Evolutionary conservation across 2,888 invertebrate species (phyloP).

Genomic region (Drosophila sordidula): DNA sequence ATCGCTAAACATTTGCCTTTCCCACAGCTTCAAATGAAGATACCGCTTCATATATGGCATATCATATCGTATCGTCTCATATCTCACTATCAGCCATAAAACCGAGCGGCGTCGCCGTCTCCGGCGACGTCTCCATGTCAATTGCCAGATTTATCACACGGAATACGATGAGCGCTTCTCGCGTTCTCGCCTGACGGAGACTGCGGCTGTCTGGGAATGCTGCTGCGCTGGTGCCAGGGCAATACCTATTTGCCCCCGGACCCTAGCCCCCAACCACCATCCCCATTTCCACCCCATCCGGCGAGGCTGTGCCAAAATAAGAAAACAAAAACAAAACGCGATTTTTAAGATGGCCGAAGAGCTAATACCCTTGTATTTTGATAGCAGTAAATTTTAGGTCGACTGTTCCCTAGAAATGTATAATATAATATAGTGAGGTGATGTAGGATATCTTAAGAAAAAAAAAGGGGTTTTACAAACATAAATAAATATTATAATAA

Average conservation of each 20-base stretch:
- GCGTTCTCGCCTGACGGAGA: conserved; percentile 25
- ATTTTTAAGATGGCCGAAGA: neutral
- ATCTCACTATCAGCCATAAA: conserved; percentile 58
- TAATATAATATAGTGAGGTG: no score
- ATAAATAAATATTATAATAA: no score
- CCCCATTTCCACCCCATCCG: no score
- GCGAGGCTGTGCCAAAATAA: conserved; percentile 52
- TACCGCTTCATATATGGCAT: conserved; percentile 7
- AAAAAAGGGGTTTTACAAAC: no score
- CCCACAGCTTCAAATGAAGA: conserved; percentile 55
- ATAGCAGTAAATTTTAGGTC: no score
- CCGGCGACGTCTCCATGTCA: conserved; percentile 32
- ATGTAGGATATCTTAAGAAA: neutral
- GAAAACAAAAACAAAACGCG: neutral
- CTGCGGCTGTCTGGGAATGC: conserved; percentile 44
- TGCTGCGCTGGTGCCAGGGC: conserved; percentile 3
- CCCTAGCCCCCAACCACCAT: neutral
- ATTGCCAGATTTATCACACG: conserved; percentile 72
- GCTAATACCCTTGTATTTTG: neutral
- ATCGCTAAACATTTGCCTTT: conserved; percentile 25
- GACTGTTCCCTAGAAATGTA: no score
- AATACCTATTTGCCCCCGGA: neutral
- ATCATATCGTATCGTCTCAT: conserved; percentile 24
- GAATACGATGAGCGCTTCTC: conserved; percentile 16
- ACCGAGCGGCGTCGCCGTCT: conserved; percentile 31